Base-by-base conservation (phyloP, 2,797 vertebrate genomes). In the Rhadinocentrus ornatus region DNA sequence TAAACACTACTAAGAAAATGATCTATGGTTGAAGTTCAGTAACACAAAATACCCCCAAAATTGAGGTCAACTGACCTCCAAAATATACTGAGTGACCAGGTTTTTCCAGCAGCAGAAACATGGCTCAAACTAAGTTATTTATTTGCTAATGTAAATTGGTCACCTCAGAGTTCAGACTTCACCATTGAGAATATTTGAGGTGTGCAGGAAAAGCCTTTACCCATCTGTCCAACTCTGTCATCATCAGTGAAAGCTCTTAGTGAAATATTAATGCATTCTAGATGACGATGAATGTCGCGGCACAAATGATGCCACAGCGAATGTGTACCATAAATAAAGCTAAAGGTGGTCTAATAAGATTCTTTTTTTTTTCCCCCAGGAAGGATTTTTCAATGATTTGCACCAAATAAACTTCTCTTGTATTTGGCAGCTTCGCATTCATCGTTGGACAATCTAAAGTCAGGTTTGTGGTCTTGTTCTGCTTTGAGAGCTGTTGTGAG, bases 401-500 rank as follows among this genome's bases (percentile, higher is more conserved):
- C 27, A 71, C 35, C 1, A 8, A 61, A 16, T 58, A 35, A 78
- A 78, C 44, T 73, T 69, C 44, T 5, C 44, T 16, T 20, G 20
- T 20, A 66, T 80, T 52, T 67, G 55, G 53, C 65, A 77, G 67
- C 62, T 76, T 75, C 64, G 66, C 48, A 48, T 69, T 66, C 69
- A 58, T 58, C 64, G n/a, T 67, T 62, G 67, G 44, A 59, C 53
- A 54, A 66, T 58, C 68, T 61, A 63, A 66, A 64, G 41, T 62
- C 68, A 41, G 54, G 46, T 39, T 24, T 53, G 62, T 26, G 64
- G 41, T 70, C 78, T 73, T 71, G 37, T 65, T 78, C 71, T 72
- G 72, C 73, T 83, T 80, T 57, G 71, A 77, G 79, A 65, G 35
- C 62, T 67, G 60, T 75, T 82, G 67, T 74, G 70, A 88, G 82